Evolutionary conservation across 2,888 invertebrate species (phyloP).

Genomic region (Lepidocyrtinus sp.): DNA sequence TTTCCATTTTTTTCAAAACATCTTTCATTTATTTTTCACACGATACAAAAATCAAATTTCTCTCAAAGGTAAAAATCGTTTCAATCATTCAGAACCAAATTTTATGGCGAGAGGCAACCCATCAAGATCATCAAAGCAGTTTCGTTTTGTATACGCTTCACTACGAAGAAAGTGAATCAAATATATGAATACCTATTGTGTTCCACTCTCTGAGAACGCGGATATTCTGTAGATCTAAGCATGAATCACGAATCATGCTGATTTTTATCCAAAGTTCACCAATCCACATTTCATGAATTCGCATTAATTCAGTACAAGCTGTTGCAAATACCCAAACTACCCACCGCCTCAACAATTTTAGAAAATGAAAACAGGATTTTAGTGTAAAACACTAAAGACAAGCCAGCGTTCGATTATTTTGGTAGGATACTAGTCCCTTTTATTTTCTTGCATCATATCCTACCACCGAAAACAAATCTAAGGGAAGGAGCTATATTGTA

Average conservation of each 20-base stretch:
- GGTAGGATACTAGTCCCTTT: too few relatives aligned
- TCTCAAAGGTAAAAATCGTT: background rate
- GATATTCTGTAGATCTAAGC: background rate
- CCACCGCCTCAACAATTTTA: background rate
- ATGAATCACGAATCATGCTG: background rate
- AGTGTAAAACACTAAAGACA: background rate
- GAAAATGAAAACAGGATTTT: conserved; percentile 7
- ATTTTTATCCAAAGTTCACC: background rate
- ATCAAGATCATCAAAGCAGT: background rate
- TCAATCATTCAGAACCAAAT: background rate
- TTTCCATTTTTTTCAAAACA: too few relatives aligned
- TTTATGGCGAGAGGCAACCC: background rate
- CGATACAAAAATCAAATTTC: background rate
- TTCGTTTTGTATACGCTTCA: background rate
- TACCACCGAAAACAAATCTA: too few relatives aligned
- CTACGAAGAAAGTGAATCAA: background rate
- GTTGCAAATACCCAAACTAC: background rate
- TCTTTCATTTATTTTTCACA: conserved; percentile 8
- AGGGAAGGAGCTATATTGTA: background rate
- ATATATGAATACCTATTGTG: background rate
- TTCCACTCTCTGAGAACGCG: background rate
- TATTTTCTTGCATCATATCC: conserved; percentile 3
- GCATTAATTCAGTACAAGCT: background rate
- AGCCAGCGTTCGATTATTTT: too few relatives aligned
- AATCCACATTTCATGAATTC: background rate